Percentiles rank a stretch among this genome's conserved stretches.
phyloP scores from a whole-genome alignment of 1,140 invertebrate species.

The Stegodyphus mimosarum region DNA sequence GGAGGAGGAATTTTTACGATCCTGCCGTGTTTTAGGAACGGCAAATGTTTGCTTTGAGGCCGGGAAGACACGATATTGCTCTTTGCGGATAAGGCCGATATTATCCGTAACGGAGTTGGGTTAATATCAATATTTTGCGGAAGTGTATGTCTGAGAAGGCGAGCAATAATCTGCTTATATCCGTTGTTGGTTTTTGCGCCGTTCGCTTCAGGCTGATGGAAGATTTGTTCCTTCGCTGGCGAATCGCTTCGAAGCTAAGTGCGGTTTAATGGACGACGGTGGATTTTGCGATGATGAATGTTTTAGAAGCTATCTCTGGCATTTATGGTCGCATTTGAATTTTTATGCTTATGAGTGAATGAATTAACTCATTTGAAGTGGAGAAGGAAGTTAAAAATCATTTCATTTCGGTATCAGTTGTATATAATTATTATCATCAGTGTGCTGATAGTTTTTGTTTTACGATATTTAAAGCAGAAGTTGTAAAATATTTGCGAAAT shows the following conservation, averaged over 20 bases:
- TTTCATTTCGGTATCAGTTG: no score
- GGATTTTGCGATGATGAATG: no score
- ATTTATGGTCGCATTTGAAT: no score
- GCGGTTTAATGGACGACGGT: no score
- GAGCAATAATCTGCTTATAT: background rate
- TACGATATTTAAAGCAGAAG: no score
- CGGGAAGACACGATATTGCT: slow-evolving; percentile 41
- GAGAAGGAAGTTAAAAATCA: no score
- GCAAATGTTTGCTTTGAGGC: slow-evolving; percentile 42
- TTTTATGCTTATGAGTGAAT: no score
- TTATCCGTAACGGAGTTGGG: slow-evolving; percentile 31
- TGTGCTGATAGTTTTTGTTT: no score
- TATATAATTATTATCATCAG: no score
- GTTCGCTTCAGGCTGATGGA: background rate
- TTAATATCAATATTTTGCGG: slow-evolving; percentile 59
- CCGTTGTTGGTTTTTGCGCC: background rate
- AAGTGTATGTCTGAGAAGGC: slow-evolving; percentile 2
- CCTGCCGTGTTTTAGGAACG: slow-evolving; percentile 2
- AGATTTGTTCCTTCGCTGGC: background rate
- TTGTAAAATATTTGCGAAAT: no score
- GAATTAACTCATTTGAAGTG: no score
- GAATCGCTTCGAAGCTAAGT: background rate
- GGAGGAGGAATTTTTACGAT: background rate
- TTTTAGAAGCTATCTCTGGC: no score
- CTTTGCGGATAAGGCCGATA: slow-evolving; percentile 51